Evolutionary conservation across 2,888 invertebrate genomes (phyloP), one percentile per base, ranked within the genome.

Genomic region (Caenorhabditis macrosperma): DNA sequence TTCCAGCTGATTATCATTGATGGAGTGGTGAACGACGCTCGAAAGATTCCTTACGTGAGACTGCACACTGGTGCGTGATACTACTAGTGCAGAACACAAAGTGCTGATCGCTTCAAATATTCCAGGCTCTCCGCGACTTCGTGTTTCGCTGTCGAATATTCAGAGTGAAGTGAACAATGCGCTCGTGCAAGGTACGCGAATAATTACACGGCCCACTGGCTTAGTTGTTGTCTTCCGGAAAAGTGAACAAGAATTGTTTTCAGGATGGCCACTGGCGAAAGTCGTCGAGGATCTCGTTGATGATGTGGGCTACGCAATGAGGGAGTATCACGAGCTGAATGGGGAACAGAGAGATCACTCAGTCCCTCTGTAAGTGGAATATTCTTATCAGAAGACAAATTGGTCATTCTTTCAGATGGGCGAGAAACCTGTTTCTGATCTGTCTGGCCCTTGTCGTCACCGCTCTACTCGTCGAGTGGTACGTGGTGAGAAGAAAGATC

Each of bases 381-480:
- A 17, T 17, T 50, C 20, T 5, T 20, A 35, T 33, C 2, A 54
- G n/a, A 9, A 33, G 26, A 44, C 7, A 67, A 44, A 20, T 20
- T 15, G 12, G 15, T 15, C 1, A n/a, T 50, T 17, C 22, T 75
- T 78, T 59, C 69, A 83, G 81, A 78, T 86, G 86, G 86, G 86
- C 86, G 15, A 75, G 86, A 7, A 86, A 87, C 64, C 77, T 85
- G 2, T 84, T 86, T 48, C 74, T 86, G 28, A 67, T 85, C 17
- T 88, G 88, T 55, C 33, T 83, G 20, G 78, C 79, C 24, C 78
- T 84, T 9, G 83, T 87, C n/a, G 76, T 78, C 33, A 71, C 87
- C 10, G 87, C 88, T n/a, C 76, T 88, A 46, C 63, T 83, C 22
- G 76, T 86, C 48, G 88, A 88, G 63, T 88, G 88, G 88, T 87